phyloP scores from a whole-genome alignment of 2,888 invertebrate genomes.

The Lasioglossum morio region DNA sequence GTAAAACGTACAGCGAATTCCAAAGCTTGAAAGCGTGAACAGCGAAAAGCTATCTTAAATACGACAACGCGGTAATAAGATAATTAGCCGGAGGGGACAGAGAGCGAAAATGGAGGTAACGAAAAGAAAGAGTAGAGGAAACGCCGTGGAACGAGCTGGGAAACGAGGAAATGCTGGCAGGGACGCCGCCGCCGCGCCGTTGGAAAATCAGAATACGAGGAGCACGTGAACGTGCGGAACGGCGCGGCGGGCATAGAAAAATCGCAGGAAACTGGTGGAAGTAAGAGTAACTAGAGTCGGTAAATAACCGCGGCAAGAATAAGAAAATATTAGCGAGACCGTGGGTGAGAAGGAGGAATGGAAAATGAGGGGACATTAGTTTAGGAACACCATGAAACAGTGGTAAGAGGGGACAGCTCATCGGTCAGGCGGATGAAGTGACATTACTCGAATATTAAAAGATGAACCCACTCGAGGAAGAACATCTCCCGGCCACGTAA shows the following conservation, averaged over 20 bases:
- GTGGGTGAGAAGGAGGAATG: neutral
- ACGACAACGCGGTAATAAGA: neutral
- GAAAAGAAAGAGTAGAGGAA: neutral
- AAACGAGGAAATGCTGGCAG: neutral
- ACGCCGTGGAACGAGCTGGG: neutral
- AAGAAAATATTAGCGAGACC: constrained; percentile 19
- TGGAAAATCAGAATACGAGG: constrained; percentile 13
- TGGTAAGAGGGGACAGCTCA: neutral
- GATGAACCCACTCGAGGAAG: neutral
- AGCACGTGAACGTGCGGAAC: neutral
- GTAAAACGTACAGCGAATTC: neutral
- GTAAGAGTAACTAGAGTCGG: neutral
- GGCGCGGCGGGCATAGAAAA: neutral
- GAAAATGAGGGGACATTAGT: neutral
- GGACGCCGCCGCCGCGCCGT: neutral
- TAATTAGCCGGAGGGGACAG: neutral
- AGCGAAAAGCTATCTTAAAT: neutral
- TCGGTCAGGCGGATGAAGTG: neutral
- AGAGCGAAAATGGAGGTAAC: neutral
- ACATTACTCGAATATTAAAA: constrained; percentile 7
- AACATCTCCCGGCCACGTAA: neutral
- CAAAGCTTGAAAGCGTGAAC: neutral
- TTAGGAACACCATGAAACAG: neutral
- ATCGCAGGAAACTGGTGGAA: constrained; percentile 7
- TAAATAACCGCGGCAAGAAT: constrained; percentile 24